A percentile compares a stretch with the other conserved stretches of the same genome.
phyloP scores from a whole-genome alignment of 2,797 vertebrate genomes.

The Phataginus tetradactyla region DNA sequence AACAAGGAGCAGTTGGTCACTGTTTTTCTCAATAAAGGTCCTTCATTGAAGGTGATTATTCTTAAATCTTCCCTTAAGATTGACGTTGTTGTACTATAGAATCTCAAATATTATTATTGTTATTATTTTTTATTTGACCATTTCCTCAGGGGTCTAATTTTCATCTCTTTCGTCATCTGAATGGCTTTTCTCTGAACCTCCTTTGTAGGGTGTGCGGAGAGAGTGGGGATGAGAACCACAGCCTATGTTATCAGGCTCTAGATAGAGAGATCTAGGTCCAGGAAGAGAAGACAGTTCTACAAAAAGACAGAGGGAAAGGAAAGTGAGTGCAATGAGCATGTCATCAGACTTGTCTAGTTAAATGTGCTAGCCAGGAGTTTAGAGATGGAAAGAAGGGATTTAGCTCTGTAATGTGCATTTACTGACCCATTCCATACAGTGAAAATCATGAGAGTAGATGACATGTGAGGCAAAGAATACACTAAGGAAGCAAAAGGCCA shows the following conservation, averaged over 20 bases:
- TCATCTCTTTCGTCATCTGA: background rate
- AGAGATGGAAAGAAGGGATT: background rate
- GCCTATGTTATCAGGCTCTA: too few relatives aligned
- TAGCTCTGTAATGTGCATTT: rapidly evolving
- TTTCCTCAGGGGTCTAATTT: background rate
- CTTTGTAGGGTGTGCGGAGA: background rate
- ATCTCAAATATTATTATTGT: background rate
- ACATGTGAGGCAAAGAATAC: background rate
- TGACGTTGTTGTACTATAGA: background rate
- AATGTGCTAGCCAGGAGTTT: background rate
- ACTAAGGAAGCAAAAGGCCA: background rate
- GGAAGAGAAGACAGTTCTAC: background rate
- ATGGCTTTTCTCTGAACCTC: background rate
- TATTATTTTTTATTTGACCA: background rate
- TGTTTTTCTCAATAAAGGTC: constrained; percentile 24
- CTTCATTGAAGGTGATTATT: constrained; percentile 21
- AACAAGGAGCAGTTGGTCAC: background rate
- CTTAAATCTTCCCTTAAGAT: constrained; percentile 23
- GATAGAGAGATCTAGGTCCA: background rate
- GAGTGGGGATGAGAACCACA: background rate
- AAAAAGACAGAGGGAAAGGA: background rate
- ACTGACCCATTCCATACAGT: rapidly evolving
- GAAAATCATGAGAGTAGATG: background rate
- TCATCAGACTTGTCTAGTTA: background rate
- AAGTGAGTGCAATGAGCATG: rapidly evolving